A percentile compares a stretch with the other conserved stretches of the same genome.
phyloP scores from a whole-genome alignment of 2,113 vertebrate genomes.

The Barnardius zonarius region DNA sequence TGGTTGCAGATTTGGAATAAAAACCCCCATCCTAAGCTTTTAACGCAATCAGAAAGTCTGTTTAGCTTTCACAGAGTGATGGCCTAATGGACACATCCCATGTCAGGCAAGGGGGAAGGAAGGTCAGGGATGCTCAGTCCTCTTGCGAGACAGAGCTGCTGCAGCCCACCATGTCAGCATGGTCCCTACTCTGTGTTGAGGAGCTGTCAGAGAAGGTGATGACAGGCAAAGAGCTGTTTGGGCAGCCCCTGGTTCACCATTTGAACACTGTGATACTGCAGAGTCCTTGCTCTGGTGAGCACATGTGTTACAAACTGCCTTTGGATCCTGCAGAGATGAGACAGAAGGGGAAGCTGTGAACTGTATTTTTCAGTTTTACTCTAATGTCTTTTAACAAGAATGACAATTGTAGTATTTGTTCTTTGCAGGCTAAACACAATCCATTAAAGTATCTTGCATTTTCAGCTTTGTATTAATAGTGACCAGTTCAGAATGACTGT shows the following conservation, averaged over 20 bases:
- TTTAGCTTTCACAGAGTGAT: neutral
- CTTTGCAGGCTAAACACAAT: neutral
- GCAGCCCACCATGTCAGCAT: fast-evolving
- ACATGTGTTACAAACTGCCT: neutral
- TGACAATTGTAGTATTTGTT: neutral
- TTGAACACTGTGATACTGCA: fast-evolving
- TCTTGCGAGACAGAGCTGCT: neutral
- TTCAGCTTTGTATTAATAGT: neutral
- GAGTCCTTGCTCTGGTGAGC: neutral
- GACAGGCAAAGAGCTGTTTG: neutral
- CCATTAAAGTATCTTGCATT: neutral
- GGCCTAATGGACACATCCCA: neutral
- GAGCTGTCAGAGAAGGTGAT: neutral
- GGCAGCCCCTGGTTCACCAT: neutral
- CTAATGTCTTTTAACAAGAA: neutral
- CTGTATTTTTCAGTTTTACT: neutral
- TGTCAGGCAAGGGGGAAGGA: neutral
- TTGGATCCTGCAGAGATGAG: neutral
- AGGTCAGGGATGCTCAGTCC: neutral
- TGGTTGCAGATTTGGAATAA: neutral
- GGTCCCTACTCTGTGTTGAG: neutral
- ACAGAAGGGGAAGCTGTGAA: neutral
- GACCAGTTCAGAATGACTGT: neutral
- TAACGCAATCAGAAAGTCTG: neutral
- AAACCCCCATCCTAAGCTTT: neutral